These are phyloP conservation scores for Habrosyne pyritoides DNA, from an alignment of 2,888 invertebrate species.

Conservation along the genomic window DNA sequence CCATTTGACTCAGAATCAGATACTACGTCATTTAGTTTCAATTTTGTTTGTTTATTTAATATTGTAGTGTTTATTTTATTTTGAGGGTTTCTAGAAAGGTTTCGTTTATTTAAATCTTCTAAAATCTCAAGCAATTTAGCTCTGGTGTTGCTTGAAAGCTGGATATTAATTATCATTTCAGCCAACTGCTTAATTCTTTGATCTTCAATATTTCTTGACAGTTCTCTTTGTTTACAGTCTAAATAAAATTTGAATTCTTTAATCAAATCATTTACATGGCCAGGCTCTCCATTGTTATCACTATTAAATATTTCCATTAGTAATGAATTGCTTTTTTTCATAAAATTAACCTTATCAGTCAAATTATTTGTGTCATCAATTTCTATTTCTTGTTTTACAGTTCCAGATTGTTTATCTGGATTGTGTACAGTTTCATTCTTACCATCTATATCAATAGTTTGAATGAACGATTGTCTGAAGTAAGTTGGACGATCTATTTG, in stretches of 20 bases:
- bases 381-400: not conserved
- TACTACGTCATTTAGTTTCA: not conserved
- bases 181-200: not conserved
- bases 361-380: not conserved
- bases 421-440: not conserved
- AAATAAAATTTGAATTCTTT: not conserved
- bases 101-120: not conserved
- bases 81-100: not conserved
- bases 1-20: not conserved
- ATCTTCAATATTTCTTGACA: not conserved
- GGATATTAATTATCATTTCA: not conserved
- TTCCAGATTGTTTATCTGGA: not conserved
- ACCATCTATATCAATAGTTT: not conserved
- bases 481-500: not conserved
- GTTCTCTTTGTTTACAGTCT: not conserved
- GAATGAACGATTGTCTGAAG: not conserved
- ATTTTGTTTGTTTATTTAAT: not conserved
- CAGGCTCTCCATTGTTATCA: not conserved
- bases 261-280: not conserved
- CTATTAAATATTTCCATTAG: not conserved
- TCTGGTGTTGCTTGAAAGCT: not conserved
- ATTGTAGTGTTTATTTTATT: not conserved
- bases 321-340: not conserved
- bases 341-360: not conserved
- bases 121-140: not conserved